These are phyloP conservation scores for Pyrocephalus nanus DNA, from an alignment of 2,797 vertebrate genomes.

Conservation along the genomic window DNA sequence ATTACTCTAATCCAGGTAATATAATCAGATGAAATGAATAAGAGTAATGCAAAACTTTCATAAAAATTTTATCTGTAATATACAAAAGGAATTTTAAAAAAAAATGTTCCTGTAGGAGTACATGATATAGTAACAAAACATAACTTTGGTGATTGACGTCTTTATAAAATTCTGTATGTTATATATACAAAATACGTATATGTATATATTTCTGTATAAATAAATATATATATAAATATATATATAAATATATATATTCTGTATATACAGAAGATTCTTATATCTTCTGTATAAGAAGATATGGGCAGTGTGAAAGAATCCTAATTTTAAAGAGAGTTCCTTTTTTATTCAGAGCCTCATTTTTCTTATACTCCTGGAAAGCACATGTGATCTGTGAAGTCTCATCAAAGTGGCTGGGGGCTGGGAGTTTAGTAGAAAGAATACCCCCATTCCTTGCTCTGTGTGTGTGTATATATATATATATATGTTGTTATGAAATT, in stretches of 20 bases:
- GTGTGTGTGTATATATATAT: neutral
- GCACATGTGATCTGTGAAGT: neutral
- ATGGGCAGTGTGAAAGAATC: neutral
- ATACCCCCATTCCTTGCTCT: neutral
- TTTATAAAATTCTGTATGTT: neutral
- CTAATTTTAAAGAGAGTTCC: neutral
- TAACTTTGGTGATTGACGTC: neutral
- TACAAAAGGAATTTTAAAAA: fast-evolving
- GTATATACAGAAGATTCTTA: too few relatives aligned
- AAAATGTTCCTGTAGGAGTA: neutral
- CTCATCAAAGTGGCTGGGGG: neutral
- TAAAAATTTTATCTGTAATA: neutral
- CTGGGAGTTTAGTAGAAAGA: neutral
- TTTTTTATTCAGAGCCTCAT: neutral
- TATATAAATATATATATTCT: too few relatives aligned
- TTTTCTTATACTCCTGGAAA: neutral
- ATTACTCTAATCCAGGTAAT: neutral
- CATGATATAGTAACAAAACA: fast-evolving
- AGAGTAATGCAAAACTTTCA: neutral
- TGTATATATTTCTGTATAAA: too few relatives aligned
- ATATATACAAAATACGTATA: too few relatives aligned
- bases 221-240: too few relatives aligned
- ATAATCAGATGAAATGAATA: neutral
- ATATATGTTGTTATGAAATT: too few relatives aligned
- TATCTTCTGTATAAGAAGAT: neutral